Base-by-base conservation (phyloP, 2,888 invertebrate genomes). In the Nipponacmea schrenckii region DNA sequence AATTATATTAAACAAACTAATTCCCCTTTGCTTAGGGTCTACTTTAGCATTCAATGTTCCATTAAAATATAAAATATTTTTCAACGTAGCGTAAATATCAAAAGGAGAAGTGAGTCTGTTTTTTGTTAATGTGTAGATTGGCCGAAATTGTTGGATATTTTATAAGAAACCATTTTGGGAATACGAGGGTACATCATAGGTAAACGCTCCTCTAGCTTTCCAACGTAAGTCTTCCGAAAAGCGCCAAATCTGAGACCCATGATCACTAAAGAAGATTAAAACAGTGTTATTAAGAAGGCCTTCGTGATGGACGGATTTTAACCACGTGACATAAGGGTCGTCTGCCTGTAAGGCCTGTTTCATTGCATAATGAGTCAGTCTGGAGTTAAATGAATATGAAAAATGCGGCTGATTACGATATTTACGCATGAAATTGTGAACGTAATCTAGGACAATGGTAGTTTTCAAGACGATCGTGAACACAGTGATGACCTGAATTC, bases 181-280 rank as follows among this genome's bases (percentile, higher is more conserved):
- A 87, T 4, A 92, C 86, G 1, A 94, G 88, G n/a, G 80, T 93
- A 93, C 45, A 95, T 90, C 77, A 95, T 92, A 0, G 97, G 96
- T 69, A 96, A 90, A 63, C 96, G 92, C 86, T 95, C 96, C 88
- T 96, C 96, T 85, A 96, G 90, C 85, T 87, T 84, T 0, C 89
- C 90, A 64, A 96, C 94, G 87, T 94, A 94, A 0, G 96, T 96
- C 78, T 91, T 90, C 14, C 95, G 91, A 79, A 95, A 94, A 4
- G 91, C 91, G 2, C 96, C 96, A 93, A 94, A 96, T 74, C 96
- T 90, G 70, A 96, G 92, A 0, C 96, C n/a, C 96, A 84, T 96
- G 96, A 85, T 97, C 96, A 87, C 96, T 96, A 90, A 96, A 82
- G 70, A 80, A 82, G 10, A 83, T 27, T 2, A 83, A 26, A 10